Evolutionary conservation across 2,113 vertebrate species (phyloP).

Genomic region (Pluvianellus socialis): DNA sequence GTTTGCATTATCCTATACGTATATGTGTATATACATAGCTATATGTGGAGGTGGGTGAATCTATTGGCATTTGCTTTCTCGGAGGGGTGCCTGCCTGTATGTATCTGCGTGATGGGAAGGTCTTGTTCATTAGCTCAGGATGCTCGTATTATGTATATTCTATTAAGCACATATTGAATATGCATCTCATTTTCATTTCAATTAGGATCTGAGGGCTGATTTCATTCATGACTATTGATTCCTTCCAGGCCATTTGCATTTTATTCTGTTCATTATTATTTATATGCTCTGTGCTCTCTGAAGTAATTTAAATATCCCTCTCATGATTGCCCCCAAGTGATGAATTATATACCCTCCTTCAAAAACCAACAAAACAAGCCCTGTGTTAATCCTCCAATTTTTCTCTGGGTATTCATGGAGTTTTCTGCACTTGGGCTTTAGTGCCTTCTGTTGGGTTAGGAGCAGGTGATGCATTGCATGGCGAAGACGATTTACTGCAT

Average conservation of each 20-base stretch:
- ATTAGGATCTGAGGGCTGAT: conserved; percentile 17
- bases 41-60: background rate
- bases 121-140: conserved; percentile 21
- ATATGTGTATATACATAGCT: background rate
- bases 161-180: conserved; percentile 43
- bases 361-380: conserved; percentile 28
- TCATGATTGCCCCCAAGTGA: conserved; percentile 30
- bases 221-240: conserved; percentile 48
- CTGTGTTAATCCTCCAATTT: background rate
- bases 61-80: background rate
- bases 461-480: background rate
- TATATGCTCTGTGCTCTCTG: conserved; percentile 38
- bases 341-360: conserved; percentile 19
- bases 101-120: background rate
- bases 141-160: conserved; percentile 1
- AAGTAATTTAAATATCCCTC: conserved; percentile 42
- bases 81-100: background rate
- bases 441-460: background rate
- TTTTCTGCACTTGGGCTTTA: background rate
- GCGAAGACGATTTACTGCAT: background rate
- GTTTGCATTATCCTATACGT: background rate
- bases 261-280: conserved; percentile 49
- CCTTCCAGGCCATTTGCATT: conserved; percentile 50
- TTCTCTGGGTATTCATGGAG: background rate
- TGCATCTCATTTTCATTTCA: conserved; percentile 52